Percentiles rank a stretch among this genome's conserved stretches.
Conservation (phyloP, 2,888 invertebrate species). For the Sussaba pulchella region DNA sequence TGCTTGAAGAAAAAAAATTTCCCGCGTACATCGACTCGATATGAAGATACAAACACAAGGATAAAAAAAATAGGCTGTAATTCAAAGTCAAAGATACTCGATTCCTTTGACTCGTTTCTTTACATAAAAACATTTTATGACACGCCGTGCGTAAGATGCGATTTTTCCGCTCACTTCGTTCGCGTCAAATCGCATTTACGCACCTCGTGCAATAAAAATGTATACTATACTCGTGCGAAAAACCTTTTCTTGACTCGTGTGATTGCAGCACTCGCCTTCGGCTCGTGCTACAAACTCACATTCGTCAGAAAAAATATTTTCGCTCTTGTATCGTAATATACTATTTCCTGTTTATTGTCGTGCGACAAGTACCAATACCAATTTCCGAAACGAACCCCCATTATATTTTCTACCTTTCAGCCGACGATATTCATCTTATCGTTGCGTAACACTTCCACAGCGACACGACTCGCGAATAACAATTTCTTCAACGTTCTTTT, state of each 20-base stretch:
- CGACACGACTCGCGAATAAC: not conserved
- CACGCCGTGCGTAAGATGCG: too few relatives aligned
- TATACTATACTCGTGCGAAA: too few relatives aligned
- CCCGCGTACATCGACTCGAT: too few relatives aligned
- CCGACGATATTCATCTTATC: not conserved
- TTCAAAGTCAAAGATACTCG: not conserved
- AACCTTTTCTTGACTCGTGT: too few relatives aligned
- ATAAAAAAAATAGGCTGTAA: not conserved
- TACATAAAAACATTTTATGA: not conserved
- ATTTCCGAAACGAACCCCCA: constrained; percentile 21
- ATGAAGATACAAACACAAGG: not conserved
- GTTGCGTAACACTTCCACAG: not conserved
- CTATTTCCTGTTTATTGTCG: constrained; percentile 5
- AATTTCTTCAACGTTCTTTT: not conserved
- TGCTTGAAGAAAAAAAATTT: too few relatives aligned
- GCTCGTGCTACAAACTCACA: too few relatives aligned
- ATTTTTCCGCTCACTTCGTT: too few relatives aligned
- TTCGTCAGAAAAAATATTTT: too few relatives aligned
- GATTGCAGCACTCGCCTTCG: too few relatives aligned
- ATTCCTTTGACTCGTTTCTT: constrained; percentile 7
- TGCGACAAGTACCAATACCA: not conserved
- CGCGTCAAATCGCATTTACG: too few relatives aligned
- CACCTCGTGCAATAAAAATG: too few relatives aligned
- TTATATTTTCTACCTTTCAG: constrained; percentile 11
- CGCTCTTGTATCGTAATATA: too few relatives aligned